Evolutionary conservation across 35 echinoderm and acorn worm genomes (phyloP), one percentile per base, ranked within the genome.

Genomic region (Patiria miniata): DNA sequence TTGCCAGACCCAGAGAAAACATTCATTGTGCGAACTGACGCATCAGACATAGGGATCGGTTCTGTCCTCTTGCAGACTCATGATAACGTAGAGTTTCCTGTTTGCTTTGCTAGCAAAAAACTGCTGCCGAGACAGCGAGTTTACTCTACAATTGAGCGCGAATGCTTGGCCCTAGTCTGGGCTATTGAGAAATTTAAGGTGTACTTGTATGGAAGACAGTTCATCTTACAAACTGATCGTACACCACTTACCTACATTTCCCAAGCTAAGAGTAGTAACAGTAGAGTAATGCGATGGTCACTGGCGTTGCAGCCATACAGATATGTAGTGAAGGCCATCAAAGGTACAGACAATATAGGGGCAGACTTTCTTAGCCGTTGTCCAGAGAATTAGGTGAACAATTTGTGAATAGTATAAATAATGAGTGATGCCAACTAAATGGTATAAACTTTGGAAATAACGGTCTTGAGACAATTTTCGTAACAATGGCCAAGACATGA

Each of bases 21-120:
- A 37, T 87, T 92, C 68, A 76, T 92, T 12, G 16, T 83, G 21
- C 81, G 52, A 15, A 83, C 81, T 8, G 81, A 83, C 36, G 81
- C 81, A 59, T 83, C 51, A 1, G 81, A 83, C 53, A 56, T 42
- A 30, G 81, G 81, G 17, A 50, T 83, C 17, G 81, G 81, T 29
- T 50, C 51, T 18, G 81, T 83, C 18, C 56, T 83, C 34, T 34
- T 83, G 47, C 81, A 83, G 17, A 34, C n/a, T 34, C 1, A 16
- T 34, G 54, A 59, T 29, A 57, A 3, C 17, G 36, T 50, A 9
- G 19, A 36, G 36, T 83, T 83, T 38, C 81, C 52, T 34, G 51
- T 83, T 36, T 47, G 68, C n/a, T 83, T 40, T 68, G 87, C 79
- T 21, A 89, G 87, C 21, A 81, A 83, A 79, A 81, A 73, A 55